phyloP scores from a whole-genome alignment of 2,888 invertebrate genomes.

The Eupithecia pulchellata region DNA sequence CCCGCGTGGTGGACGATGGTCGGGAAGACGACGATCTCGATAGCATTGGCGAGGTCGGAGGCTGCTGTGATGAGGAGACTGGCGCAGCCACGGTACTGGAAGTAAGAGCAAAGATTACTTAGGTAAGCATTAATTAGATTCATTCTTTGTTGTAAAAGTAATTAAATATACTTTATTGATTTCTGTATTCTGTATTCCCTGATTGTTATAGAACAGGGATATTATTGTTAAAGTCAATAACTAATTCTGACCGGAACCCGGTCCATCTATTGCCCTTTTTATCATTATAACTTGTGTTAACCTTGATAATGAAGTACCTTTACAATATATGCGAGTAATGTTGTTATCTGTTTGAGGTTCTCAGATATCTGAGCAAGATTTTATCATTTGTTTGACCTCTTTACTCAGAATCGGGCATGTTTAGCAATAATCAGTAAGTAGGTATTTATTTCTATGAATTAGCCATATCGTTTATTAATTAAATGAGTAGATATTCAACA shows the following conservation, averaged over 20 bases:
- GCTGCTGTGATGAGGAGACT: slow-evolving; percentile 57
- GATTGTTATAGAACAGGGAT: too few relatives aligned
- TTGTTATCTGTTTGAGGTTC: background rate
- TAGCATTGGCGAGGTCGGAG: slow-evolving; percentile 59
- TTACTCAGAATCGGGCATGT: background rate
- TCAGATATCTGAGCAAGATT: background rate
- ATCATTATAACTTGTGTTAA: background rate
- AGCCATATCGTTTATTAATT: too few relatives aligned
- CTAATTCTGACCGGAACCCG: background rate
- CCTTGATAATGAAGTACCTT: background rate
- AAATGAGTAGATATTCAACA: too few relatives aligned
- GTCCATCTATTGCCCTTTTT: background rate
- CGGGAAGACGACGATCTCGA: slow-evolving; percentile 62
- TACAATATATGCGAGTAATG: background rate
- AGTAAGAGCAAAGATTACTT: background rate
- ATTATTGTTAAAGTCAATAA: too few relatives aligned
- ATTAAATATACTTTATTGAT: background rate
- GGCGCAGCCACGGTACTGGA: slow-evolving; percentile 69
- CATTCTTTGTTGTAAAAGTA: background rate
- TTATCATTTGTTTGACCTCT: slow-evolving; percentile 1
- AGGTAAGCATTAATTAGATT: background rate
- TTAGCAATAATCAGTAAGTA: background rate
- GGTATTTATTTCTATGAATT: too few relatives aligned
- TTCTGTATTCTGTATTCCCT: too few relatives aligned
- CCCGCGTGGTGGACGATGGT: slow-evolving; percentile 46